A percentile compares a stretch with the other conserved stretches of the same genome.
Evolutionary conservation across 2,888 invertebrate species (phyloP).

Genomic region (Omphaloscelis lunosa): DNA sequence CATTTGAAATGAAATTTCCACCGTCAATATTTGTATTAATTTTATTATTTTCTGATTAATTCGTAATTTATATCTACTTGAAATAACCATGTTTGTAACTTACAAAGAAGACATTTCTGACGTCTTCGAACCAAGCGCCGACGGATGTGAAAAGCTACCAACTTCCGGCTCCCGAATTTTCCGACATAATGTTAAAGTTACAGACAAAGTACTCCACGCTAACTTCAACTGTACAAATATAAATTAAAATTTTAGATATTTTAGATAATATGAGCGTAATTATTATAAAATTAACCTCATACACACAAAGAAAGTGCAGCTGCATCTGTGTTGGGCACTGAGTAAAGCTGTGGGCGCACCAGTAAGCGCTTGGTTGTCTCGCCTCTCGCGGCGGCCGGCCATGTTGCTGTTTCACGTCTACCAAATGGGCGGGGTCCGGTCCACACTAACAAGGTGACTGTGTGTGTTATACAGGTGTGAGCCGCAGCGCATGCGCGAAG

Average conservation of each 20-base stretch:
- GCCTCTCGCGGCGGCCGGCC: slow-evolving; percentile 1
- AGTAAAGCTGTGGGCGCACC: slow-evolving; percentile 7
- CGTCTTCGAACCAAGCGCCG: not conserved
- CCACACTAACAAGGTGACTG: slow-evolving; percentile 50
- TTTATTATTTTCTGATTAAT: not conserved
- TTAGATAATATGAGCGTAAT: not conserved
- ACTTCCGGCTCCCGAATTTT: slow-evolving; percentile 26
- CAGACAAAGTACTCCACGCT: not conserved
- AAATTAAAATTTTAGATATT: not conserved
- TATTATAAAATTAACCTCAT: not conserved
- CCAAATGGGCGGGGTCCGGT: slow-evolving; percentile 64
- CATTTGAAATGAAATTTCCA: too few relatives aligned
- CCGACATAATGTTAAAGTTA: not conserved
- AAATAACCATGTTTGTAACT: not conserved
- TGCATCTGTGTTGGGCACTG: slow-evolving; percentile 34
- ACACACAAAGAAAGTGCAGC: slow-evolving; percentile 28
- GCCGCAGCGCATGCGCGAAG: slow-evolving; percentile 77
- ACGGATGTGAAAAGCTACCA: slow-evolving; percentile 13
- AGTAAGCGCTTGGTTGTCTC: slow-evolving; percentile 14
- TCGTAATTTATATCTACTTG: not conserved
- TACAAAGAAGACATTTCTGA: not conserved
- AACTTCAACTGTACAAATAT: not conserved
- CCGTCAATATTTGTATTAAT: not conserved
- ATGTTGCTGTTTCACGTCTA: slow-evolving; percentile 58
- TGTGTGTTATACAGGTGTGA: slow-evolving; percentile 63